Evolutionary conservation across 2,888 invertebrate genomes (phyloP), one percentile per base, ranked within the genome.

Genomic region (Hemithea aestivaria): DNA sequence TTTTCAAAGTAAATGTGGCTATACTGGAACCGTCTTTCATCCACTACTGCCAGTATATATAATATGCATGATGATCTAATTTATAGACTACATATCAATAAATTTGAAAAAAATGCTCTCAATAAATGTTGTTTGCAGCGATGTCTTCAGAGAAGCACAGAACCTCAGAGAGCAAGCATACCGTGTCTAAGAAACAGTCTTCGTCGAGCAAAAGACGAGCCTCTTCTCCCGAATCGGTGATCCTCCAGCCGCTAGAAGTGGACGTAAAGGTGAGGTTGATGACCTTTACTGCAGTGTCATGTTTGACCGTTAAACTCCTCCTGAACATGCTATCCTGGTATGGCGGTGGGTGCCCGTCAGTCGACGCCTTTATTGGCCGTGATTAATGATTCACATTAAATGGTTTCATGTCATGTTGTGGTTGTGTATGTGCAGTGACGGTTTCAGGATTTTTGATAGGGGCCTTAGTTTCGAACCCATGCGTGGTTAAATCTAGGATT

Each of bases 131-230:
- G 27, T 29, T 58, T 55, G 26, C 49, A 76, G 73, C 50, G 2
- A 51, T 62, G 45, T 47, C 69, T 28, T 58, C 66, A 16, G 76
- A 74, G 20, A 71, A 62, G 31, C 59, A 58, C 31, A 74, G n/a
- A n/a, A n/a, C n/a, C n/a, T n/a, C n/a, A n/a, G n/a, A n/a, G n/a
- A n/a, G 16, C 16, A 16, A 66, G 45, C 64, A 64, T n/a, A 51
- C 27, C 27, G 52, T 56, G 11, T 44, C 57, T 4, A 77, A 72
- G 48, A 75, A 73, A 49, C 42, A 68, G 43, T 66, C 71, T 20
- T 53, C 71, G 7, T 61, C 39, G 25, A 52, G 45, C 20, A 73
- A 70, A 40, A 70, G 54, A 48, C 64, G 64, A 46, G 62, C 48
- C 1, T 46, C 58, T 10, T 62, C 71, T 12, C 66, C 73, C 1